Base-by-base conservation (phyloP, 64 coral and sea anemone genomes). In the Montipora foliosa region DNA sequence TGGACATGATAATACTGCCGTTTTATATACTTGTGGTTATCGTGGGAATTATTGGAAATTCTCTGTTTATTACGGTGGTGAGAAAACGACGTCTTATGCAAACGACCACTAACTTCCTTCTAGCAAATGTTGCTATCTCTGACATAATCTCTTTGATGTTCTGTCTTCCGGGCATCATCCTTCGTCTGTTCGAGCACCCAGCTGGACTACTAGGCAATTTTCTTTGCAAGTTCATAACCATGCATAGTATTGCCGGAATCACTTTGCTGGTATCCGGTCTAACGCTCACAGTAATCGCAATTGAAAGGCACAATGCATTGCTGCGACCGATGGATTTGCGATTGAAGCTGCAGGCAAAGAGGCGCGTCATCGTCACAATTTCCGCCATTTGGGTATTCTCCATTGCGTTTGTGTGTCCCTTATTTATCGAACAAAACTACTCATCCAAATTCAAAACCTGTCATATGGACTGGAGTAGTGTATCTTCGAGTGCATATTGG, bases 281-380 rank as follows among this genome's bases (percentile, higher is more conserved):
- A 5, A 91, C 89, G 2, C 89, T 95, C n/a, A 79, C 80, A 47
- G 22, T 95, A 37, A 79, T 92, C 24, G 57, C 94, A 4, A 16
- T 87, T 75, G 94, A 95, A 75, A 90, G 94, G 49, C 91, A 79
- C 37, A 37, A 92, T 60, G 94, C 94, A 22, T 57, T 95, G 17
- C 19, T 91, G 17, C 81, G 67, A 58, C 81, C 94, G 7, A 74
- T 91, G 82, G 21, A 24, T 76, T 16, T 49, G 52, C 59, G 80
- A 2, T 58, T 83, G 47, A 82, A 76, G 49, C 89, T 95, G 53
- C 53, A 57, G n/a, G 66, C 59, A 47, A 87, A 64, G 21, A 71
- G 57, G 44, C 89, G 66, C 9, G 94, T 95, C 1, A 16, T 58
- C 10, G 67, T 47, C 58, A 62, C 20, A 5, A 91, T 95, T 75